These are phyloP conservation scores for Clunio marinus DNA, from an alignment of 2,888 invertebrate genomes.

Conservation along the genomic window DNA sequence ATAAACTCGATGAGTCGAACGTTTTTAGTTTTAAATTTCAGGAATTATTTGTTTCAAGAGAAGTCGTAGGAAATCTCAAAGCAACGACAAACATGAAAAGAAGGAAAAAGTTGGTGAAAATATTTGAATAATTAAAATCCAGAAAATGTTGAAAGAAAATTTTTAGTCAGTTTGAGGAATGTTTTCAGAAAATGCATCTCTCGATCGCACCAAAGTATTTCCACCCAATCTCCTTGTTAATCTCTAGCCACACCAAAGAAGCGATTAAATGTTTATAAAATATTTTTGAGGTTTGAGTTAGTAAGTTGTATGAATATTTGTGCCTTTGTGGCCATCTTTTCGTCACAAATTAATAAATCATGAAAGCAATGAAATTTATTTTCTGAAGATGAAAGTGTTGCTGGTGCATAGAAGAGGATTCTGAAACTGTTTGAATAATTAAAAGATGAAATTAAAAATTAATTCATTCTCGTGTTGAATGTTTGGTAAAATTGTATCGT, in stretches of 20 bases:
- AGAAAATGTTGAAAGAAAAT: too few species aligned
- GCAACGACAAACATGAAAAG: too few species aligned
- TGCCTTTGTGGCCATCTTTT: conserved; percentile 20
- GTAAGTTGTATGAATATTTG: conserved; percentile 3
- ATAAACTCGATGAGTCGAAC: too few species aligned
- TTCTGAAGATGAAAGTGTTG: conserved; percentile 38
- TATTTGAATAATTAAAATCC: conserved; percentile 1
- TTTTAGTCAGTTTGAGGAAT: too few species aligned
- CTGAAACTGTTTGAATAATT: conserved; percentile 35
- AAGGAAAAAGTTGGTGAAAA: too few species aligned
- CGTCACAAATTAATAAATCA: conserved; percentile 38
- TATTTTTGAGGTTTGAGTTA: background rate
- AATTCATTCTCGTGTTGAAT: conserved; percentile 17
- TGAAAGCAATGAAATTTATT: conserved; percentile 37
- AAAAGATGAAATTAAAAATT: conserved; percentile 37
- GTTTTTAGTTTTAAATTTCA: too few species aligned
- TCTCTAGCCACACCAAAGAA: background rate
- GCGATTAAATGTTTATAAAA: conserved; percentile 37
- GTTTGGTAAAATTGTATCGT: too few species aligned
- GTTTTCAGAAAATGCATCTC: conserved; percentile 12
- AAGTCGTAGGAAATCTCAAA: too few species aligned
- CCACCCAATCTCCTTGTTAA: background rate
- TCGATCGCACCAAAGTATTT: background rate
- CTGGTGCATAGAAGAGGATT: conserved; percentile 29
- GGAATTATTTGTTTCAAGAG: too few species aligned